Base-by-base conservation (phyloP, 2,888 invertebrate species). In the Pandemis corylana region DNA sequence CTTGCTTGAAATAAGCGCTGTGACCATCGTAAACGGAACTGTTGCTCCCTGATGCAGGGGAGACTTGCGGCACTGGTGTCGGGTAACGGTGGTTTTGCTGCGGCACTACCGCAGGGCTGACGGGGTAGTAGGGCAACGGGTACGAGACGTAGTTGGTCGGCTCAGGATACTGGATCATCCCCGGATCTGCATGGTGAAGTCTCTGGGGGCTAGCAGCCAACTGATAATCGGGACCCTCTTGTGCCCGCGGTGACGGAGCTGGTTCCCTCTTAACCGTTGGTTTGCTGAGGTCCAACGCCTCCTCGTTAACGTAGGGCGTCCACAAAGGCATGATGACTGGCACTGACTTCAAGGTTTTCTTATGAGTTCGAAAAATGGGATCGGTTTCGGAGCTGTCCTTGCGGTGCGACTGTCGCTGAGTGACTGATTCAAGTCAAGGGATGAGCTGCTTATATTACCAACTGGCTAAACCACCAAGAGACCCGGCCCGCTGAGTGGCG, bases 231-330 rank as follows among this genome's bases (percentile, higher is more conserved):
- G 20, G 53, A 15, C 15, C 20, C 1, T 20, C 7, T 15, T 56
- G 53, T n/a, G 2, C 20, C 20, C 20, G 53, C 28, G 56, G 56
- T 7, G 75, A 72, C 7, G 75, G 72, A 0, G 64, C 71, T 41
- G n/a, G 75, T 44, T 78, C 79, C 76, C 78, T 77, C 73, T 80
- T 81, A 3, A 81, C 71, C 49, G 65, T 51, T 0, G 79, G 59
- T 75, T 87, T 89, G n/a, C 86, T 80, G 61, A 91, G 78, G 72
- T 92, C 91, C 76, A 90, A 66, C 9, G 88, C 85, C 6, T 80
- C 66, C 65, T 87, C 87, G 15, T 89, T 90, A 9, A 84, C 87
- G 84, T 91, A 92, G 2, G 92, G 92, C n/a, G 88, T 90, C 92
- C 91, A 91, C 44, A 92, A 82, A 76, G 91, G 84, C 91, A 91